Base-by-base conservation (phyloP, 2,797 vertebrate species). In the Huso huso region DNA sequence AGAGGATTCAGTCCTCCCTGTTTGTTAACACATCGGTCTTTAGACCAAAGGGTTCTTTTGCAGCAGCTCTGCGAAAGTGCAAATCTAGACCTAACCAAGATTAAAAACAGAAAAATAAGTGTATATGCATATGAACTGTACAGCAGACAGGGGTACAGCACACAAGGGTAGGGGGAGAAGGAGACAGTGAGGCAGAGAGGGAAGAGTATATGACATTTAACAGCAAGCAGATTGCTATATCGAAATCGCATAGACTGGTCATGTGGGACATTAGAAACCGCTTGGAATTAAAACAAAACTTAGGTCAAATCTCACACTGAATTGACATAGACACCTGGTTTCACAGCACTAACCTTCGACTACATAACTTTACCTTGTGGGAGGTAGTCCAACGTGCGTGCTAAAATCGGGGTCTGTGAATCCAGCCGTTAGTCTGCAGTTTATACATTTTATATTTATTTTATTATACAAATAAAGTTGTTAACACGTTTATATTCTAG, bases 231-330 rank as follows among this genome's bases (percentile, higher is more conserved):
- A 79, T 66, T 74, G 78, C 71, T 69, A 68, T 68, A 77, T 64
- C 71, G 78, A 72, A 74, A 68, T 73, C 70, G 72, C 86, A 83
- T 80, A 86, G 90, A 89, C 90, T 91, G 90, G 88, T 88, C 91
- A 84, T 83, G 82, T 71, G 81, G 78, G 82, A 87, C 86, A 84
- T 77, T 83, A 77, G 61, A 77, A 23, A n/a, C 61, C 71, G 2
- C 61, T 62, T 10, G 18, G 37, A 37, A 37, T 7, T 10, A 55
- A 55, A 55, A 37, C 5, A 37, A 37, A 37, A 37, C 37, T 37
- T n/a, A 58, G 55, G 15, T 62, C 48, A 23, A 62, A 62, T 62
- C 61, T 62, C n/a, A 10, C 61, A 62, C 61, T 62, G 61, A 62
- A 58, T 37, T 37, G 37, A 37, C 37, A 1, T 37, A 4, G 37